A percentile compares a stretch with the other conserved stretches of the same genome.
These are phyloP conservation scores for Mercenaria mercenaria DNA, from an alignment of 1,140 invertebrate genomes.

Conservation along the genomic window DNA sequence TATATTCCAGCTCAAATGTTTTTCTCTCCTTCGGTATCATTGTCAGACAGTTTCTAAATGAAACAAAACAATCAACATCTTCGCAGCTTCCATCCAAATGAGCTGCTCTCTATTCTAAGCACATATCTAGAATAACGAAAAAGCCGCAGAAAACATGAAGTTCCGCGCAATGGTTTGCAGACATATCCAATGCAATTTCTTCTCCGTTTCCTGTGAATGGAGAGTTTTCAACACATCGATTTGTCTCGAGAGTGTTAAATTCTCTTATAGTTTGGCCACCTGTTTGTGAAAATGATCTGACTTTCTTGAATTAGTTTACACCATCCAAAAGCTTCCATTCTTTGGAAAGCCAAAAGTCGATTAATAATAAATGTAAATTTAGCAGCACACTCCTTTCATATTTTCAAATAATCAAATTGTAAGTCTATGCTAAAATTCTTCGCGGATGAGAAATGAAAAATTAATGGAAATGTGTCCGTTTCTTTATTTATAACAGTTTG, in stretches of 20 bases:
- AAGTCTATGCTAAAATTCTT: not conserved
- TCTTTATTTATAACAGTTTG: no score
- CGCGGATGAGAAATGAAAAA: not conserved
- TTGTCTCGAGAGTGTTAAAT: not conserved
- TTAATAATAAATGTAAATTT: constrained; percentile 16
- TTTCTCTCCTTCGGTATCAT: no score
- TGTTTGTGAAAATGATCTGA: not conserved
- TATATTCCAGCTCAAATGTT: no score
- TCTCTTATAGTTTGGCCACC: constrained; percentile 16
- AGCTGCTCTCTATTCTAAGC: not conserved
- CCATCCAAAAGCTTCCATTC: not conserved
- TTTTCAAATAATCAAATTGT: constrained; percentile 4
- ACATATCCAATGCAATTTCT: constrained; percentile 6
- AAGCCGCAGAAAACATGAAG: not conserved
- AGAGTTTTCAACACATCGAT: constrained; percentile 5
- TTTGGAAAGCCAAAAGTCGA: not conserved
- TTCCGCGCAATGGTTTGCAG: not conserved
- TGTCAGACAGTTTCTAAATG: not conserved
- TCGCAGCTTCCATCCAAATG: not conserved
- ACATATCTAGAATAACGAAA: not conserved
- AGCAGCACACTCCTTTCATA: not conserved
- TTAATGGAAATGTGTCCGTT: not conserved
- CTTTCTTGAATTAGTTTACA: constrained; percentile 9
- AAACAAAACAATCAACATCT: no score
- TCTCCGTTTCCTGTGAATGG: not conserved